Evolutionary conservation across 1,140 invertebrate genomes (phyloP).

Genomic region (Sarcophaga bullata): DNA sequence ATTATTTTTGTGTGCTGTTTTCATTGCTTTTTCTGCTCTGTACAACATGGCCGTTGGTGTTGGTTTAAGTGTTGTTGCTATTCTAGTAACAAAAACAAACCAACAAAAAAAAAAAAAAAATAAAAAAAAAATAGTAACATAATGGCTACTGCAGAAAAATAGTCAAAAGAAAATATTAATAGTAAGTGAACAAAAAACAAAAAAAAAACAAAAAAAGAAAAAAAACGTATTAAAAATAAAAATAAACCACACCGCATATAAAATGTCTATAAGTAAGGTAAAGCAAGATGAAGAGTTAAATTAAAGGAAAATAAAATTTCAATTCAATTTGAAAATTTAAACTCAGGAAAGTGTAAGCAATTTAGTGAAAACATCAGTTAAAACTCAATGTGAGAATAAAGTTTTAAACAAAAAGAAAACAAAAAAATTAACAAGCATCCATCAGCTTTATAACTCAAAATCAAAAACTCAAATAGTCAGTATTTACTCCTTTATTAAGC

Average conservation of each 20-base stretch:
- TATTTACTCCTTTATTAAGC: too few species aligned
- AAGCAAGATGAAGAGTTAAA: not conserved
- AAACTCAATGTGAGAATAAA: constrained; percentile 7
- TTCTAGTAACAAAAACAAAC: not conserved
- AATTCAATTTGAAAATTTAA: not conserved
- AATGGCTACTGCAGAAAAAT: constrained; percentile 16
- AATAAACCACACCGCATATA: not conserved
- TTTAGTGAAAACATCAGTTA: not conserved
- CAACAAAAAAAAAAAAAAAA: not conserved
- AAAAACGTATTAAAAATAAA: constrained; percentile 16
- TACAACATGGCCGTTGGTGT: constrained; percentile 23
- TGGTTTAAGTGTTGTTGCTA: not conserved
- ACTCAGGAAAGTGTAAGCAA: constrained; percentile 15
- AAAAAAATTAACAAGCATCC: not conserved
- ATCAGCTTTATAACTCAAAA: too few species aligned
- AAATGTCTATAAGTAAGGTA: not conserved
- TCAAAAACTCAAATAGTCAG: too few species aligned
- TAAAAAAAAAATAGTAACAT: not conserved
- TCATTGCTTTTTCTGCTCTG: constrained; percentile 7
- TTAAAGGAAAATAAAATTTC: not conserved
- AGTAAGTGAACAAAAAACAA: not conserved
- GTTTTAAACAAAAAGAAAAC: too few species aligned
- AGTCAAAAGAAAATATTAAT: constrained; percentile 15
- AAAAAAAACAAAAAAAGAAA: not conserved
- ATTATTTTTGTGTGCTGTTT: constrained; percentile 21